Percentiles rank a stretch among this genome's conserved stretches.
phyloP scores from a whole-genome alignment of 2,113 vertebrate species.

The Pao palembangensis region DNA sequence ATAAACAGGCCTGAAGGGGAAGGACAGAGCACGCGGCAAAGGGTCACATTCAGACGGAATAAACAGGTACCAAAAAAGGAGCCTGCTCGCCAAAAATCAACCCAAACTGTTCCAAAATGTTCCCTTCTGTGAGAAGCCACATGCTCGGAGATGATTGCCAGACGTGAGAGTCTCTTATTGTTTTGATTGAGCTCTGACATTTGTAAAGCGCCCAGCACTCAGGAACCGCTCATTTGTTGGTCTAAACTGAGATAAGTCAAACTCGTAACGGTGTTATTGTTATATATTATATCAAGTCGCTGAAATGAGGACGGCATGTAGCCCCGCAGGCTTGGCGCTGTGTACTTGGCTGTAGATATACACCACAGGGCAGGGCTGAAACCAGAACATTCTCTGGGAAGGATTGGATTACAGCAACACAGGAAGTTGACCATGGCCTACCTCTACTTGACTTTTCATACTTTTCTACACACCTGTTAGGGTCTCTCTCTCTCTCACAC shows the following conservation, averaged over 20 bases:
- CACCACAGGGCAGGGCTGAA: conserved; percentile 58
- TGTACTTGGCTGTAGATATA: conserved; percentile 63
- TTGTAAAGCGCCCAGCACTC: conserved; percentile 45
- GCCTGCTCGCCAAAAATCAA: conserved; percentile 41
- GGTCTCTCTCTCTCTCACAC: conserved; percentile 21
- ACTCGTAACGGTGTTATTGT: conserved; percentile 39
- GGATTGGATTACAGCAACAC: conserved; percentile 65
- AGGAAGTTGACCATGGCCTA: conserved; percentile 53
- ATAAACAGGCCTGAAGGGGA: conserved; percentile 45
- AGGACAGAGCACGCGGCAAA: conserved; percentile 11
- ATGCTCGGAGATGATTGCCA: conserved; percentile 65
- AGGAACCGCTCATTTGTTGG: conserved; percentile 25
- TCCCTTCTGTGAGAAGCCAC: conserved; percentile 60
- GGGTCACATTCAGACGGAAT: conserved; percentile 33
- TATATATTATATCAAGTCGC: conserved; percentile 53
- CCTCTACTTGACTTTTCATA: conserved; percentile 5
- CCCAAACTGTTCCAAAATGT: conserved; percentile 43
- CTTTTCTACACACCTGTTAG: conserved; percentile 18
- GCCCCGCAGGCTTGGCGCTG: conserved; percentile 56
- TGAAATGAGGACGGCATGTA: conserved; percentile 26
- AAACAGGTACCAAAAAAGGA: conserved; percentile 47
- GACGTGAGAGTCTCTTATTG: conserved; percentile 58
- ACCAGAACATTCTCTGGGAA: conserved; percentile 65
- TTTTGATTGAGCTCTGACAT: conserved; percentile 68
- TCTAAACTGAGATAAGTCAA: conserved; percentile 43